Conservation (phyloP, 2,888 invertebrate species). For the Archips xylosteana region DNA sequence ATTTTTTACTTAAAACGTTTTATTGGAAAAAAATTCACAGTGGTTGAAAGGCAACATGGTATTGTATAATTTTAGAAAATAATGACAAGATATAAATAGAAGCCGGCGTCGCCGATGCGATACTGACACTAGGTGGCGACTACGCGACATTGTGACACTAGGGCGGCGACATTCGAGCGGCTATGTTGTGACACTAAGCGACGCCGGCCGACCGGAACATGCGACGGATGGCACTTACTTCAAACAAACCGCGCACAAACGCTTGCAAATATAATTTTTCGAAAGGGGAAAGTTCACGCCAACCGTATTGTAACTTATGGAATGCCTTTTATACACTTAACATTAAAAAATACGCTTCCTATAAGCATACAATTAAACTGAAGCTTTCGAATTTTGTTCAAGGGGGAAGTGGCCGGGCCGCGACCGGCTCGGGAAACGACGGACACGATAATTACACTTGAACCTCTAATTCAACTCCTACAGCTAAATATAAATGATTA, state of each 20-base stretch:
- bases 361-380: conserved; percentile 71
- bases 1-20: conserved; percentile 80
- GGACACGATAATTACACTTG: conserved; percentile 68
- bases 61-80: conserved; percentile 79
- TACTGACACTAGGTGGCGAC: conserved; percentile 20
- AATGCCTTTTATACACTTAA: conserved; percentile 83
- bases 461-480: conserved; percentile 70
- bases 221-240: conserved; percentile 76
- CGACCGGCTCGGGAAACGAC: conserved; percentile 21
- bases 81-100: conserved; percentile 66
- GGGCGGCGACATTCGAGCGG: neutral
- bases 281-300: conserved; percentile 69
- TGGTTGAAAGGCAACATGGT: conserved; percentile 86
- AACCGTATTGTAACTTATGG: conserved; percentile 77
- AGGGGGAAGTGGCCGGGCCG: conserved; percentile 9
- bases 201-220: conserved; percentile 44
- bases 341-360: conserved; percentile 74
- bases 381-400: conserved; percentile 68
- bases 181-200: conserved; percentile 4
- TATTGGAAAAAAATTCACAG: conserved; percentile 84
- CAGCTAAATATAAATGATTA: conserved; percentile 82
- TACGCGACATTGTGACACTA: conserved; percentile 16
- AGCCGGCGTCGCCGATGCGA: conserved; percentile 55
- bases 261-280: conserved; percentile 64
- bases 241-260: conserved; percentile 67